These are phyloP conservation scores for Hozukius guyotensis DNA, from an alignment of 2,797 vertebrate genomes.

Conservation along the genomic window DNA sequence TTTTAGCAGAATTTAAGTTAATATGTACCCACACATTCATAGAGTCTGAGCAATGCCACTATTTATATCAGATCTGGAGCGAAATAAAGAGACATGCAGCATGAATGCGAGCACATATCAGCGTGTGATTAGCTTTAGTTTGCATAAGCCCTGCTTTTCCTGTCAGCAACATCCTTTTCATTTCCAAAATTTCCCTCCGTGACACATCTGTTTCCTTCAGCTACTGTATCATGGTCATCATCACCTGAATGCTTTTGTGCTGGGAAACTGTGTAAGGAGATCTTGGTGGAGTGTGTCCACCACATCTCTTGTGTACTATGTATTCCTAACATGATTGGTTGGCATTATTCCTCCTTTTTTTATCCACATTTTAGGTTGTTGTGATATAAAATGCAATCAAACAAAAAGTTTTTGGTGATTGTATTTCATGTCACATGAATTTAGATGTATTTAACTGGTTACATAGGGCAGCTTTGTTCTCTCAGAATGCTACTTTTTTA, in stretches of 20 bases:
- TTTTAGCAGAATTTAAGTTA: not conserved
- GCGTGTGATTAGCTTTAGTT: conserved; percentile 60
- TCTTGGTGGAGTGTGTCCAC: not conserved
- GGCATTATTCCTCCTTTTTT: too few relatives aligned
- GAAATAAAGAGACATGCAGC: conserved; percentile 19
- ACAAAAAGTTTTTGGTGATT: too few relatives aligned
- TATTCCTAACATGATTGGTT: too few relatives aligned
- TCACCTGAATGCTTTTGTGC: not conserved
- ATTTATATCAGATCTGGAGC: conserved; percentile 26
- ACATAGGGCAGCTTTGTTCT: not conserved
- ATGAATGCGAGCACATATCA: conserved; percentile 33
- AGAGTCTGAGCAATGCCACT: conserved; percentile 7
- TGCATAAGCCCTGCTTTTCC: conserved; percentile 70
- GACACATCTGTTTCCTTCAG: conserved; percentile 54
- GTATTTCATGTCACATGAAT: accelerated
- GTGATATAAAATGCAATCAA: too few relatives aligned
- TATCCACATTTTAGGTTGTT: too few relatives aligned
- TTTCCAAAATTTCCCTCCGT: conserved; percentile 49
- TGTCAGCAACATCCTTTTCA: conserved; percentile 58
- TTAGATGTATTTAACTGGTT: not conserved
- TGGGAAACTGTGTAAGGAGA: not conserved
- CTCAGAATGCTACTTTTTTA: not conserved
- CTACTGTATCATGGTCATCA: conserved; percentile 45
- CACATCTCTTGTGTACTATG: not conserved
- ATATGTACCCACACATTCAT: conserved; percentile 1